Base-by-base conservation (phyloP, 1,140 invertebrate genomes). In the Eupristina koningsbergeri region DNA sequence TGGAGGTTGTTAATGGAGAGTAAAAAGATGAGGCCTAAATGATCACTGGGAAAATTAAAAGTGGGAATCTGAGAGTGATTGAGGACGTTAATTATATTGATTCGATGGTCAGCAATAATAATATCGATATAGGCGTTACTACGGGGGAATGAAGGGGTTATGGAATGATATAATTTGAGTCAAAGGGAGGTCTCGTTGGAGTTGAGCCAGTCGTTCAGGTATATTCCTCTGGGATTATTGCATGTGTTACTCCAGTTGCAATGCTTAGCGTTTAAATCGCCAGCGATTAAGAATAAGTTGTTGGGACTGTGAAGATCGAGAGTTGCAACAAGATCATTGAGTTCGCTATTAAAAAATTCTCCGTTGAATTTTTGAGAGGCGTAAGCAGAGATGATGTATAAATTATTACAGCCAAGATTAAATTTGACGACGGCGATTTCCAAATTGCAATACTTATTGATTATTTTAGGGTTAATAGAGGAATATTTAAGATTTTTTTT, bases 321-420 rank as follows among this genome's bases (percentile, higher is more conserved):
- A 45, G 50, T 31, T 19, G 47, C 9, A 9, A 85, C 80, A n/a
- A n/a, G n/a, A n/a, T n/a, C n/a, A n/a, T n/a, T n/a, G n/a, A n/a
- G n/a, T 36, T 86, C 45, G 0, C 0, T 0, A 0, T 80, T n/a
- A 0, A 86, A 31, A 17, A 83, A 69, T 0, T 29, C 31, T 1
- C 79, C 81, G 13, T 82, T 63, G 1, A n/a, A 41, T 9, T 11
- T 74, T 7, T 82, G 34, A 3, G 85, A 3, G 7, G 76, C 63
- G 36, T 82, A 86, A 11, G 50, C 77, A 5, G 80, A 41, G 11
- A 86, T 82, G 36, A 87, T 34, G n/a, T 67, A 83, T 17, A 87
- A n/a, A 8, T 86, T 79, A 0, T 50, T 41, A 7, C 74, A 47
- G 34, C 64, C 71, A 0, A 86, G 5, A 39, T 83, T 77, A 29